phyloP scores from a whole-genome alignment of 2,888 invertebrate species.

The Morpho achilles region DNA sequence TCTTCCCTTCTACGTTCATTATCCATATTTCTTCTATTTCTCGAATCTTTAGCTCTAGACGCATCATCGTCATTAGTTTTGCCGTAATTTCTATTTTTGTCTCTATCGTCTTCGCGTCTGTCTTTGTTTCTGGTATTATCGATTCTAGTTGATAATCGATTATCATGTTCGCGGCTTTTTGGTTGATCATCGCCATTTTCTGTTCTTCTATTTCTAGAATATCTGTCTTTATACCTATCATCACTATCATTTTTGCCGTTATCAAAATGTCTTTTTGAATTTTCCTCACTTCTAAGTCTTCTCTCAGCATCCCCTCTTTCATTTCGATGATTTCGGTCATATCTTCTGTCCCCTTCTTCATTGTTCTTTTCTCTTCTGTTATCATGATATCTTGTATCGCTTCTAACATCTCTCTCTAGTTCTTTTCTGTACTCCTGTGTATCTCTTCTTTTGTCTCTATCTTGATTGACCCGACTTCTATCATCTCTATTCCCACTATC shows the following conservation, averaged over 20 bases:
- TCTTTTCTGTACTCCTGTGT: conserved; percentile 20
- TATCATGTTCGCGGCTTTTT: background rate
- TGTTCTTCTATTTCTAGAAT: background rate
- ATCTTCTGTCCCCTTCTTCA: conserved; percentile 20
- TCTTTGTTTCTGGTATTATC: conserved; percentile 4
- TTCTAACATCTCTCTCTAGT: conserved; percentile 2
- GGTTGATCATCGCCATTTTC: background rate
- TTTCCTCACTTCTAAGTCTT: background rate
- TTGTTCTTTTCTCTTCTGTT: conserved; percentile 11
- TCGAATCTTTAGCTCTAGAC: conserved; percentile 7
- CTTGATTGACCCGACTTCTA: conserved; percentile 1
- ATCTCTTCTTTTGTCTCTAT: conserved; percentile 18
- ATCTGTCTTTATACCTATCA: conserved; percentile 1
- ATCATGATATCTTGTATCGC: conserved; percentile 1
- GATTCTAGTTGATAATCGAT: conserved; percentile 10
- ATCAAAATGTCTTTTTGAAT: background rate
- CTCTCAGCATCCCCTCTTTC: conserved; percentile 20
- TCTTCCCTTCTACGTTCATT: background rate
- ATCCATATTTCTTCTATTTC: background rate
- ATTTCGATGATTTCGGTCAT: conserved; percentile 20
- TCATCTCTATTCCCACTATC: conserved; percentile 26
- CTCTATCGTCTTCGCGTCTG: conserved; percentile 3
- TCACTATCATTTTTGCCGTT: background rate
- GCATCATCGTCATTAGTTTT: conserved; percentile 1
- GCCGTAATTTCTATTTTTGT: conserved; percentile 8